These are phyloP conservation scores for Exocentrus adspersus DNA, from an alignment of 2,888 invertebrate species.

Conservation along the genomic window DNA sequence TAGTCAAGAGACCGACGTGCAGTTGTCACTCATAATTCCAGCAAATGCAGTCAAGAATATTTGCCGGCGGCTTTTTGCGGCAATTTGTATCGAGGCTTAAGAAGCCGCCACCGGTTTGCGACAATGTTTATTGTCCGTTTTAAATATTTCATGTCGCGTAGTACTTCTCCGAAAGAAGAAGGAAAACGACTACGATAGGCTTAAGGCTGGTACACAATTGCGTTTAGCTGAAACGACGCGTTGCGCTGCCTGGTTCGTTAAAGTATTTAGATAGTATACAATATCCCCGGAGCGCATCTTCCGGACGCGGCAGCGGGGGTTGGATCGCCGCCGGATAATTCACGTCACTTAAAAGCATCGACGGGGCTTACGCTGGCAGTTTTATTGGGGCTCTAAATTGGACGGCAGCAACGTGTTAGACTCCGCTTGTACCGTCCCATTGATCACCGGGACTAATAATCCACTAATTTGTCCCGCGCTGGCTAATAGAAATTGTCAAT, in stretches of 20 bases:
- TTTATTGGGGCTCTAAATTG: slow-evolving; percentile 66
- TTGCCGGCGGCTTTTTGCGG: slow-evolving; percentile 13
- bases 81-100: slow-evolving; percentile 20
- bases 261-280: too few relatives aligned
- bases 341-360: slow-evolving; percentile 66
- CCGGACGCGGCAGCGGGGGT: slow-evolving; percentile 44
- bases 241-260: too few relatives aligned
- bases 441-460: slow-evolving; percentile 64
- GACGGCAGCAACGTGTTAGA: slow-evolving; percentile 61
- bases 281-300: too few relatives aligned
- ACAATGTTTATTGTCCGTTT: slow-evolving; percentile 59
- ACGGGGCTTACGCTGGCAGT: slow-evolving; percentile 65
- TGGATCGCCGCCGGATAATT: slow-evolving; percentile 61
- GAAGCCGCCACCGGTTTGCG: slow-evolving; percentile 25
- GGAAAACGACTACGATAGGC: too few relatives aligned
- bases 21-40: too few relatives aligned
- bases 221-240: too few relatives aligned
- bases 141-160: slow-evolving; percentile 63
- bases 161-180: too few relatives aligned
- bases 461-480: slow-evolving; percentile 63
- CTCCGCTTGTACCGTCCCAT: slow-evolving; percentile 60
- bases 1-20: too few relatives aligned
- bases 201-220: too few relatives aligned
- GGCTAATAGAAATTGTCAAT: slow-evolving; percentile 62
- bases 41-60: too few relatives aligned